Evolutionary conservation across 2,797 vertebrate genomes (phyloP).

Genomic region (Bufotes viridis): DNA sequence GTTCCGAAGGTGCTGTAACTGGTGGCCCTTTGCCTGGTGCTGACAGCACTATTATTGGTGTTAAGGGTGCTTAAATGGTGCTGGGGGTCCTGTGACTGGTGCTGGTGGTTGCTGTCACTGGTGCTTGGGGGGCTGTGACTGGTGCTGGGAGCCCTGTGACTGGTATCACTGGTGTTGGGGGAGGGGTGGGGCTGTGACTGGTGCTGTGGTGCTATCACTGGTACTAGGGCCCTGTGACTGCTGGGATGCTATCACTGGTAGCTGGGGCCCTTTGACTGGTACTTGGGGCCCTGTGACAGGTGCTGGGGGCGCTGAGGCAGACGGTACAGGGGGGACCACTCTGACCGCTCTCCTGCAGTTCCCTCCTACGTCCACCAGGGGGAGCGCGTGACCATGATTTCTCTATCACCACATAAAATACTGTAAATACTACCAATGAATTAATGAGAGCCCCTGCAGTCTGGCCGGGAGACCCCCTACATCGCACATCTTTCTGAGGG

Average conservation of each 20-base stretch:
- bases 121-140: too few species aligned
- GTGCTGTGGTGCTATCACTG: background rate
- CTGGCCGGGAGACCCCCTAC: slow-evolving; percentile 22
- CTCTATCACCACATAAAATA: background rate
- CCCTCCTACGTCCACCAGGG: background rate
- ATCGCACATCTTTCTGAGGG: background rate
- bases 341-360: background rate
- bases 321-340: too few species aligned
- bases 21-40: background rate
- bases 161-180: background rate
- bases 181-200: background rate
- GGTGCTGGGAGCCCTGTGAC: too few species aligned
- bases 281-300: background rate
- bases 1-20: background rate
- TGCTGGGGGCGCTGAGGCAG: background rate
- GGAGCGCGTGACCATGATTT: background rate
- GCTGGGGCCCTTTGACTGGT: background rate
- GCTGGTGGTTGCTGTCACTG: background rate
- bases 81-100: background rate
- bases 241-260: background rate
- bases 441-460: slow-evolving; percentile 16
- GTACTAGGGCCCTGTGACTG: background rate
- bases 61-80: background rate
- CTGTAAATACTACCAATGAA: background rate
- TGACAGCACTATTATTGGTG: background rate